Conservation (phyloP, 2,888 invertebrate species). For the Ormyrus labotus region DNA sequence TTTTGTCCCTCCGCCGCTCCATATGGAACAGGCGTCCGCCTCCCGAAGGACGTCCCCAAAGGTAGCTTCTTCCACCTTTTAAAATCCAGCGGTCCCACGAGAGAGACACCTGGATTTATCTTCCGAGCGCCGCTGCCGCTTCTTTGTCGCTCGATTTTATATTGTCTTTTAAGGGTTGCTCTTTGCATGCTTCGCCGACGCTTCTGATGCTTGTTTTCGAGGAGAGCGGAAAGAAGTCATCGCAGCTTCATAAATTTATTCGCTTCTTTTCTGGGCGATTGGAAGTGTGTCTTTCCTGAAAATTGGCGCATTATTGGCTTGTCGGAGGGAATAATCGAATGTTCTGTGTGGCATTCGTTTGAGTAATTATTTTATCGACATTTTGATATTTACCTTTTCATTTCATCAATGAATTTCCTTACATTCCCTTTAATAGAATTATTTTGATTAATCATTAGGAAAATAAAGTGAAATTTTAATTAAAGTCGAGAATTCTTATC, state of each 20-base stretch:
- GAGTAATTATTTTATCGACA: no score
- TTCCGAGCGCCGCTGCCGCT: background rate
- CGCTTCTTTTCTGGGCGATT: background rate
- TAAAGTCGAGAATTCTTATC: no score
- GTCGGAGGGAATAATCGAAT: no score
- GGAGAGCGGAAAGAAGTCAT: background rate
- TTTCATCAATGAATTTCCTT: no score
- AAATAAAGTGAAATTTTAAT: no score
- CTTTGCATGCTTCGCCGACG: background rate
- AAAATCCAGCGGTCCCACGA: constrained; percentile 28
- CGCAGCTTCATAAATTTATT: background rate
- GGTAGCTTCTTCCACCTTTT: constrained; percentile 41
- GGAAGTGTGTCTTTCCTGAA: no score
- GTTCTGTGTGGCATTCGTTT: no score
- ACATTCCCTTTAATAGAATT: no score
- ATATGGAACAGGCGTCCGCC: constrained; percentile 68
- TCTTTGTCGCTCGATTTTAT: background rate
- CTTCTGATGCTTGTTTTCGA: background rate
- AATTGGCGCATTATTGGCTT: no score
- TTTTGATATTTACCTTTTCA: no score
- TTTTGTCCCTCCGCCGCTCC: constrained; percentile 62
- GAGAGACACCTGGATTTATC: constrained; percentile 26
- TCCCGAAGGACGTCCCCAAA: constrained; percentile 46
- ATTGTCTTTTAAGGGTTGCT: constrained; percentile 15
- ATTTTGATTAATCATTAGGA: no score